A percentile compares a stretch with the other conserved stretches of the same genome.
Evolutionary conservation across 2,113 vertebrate species (phyloP).

Genomic region (Chaetura pelagica): DNA sequence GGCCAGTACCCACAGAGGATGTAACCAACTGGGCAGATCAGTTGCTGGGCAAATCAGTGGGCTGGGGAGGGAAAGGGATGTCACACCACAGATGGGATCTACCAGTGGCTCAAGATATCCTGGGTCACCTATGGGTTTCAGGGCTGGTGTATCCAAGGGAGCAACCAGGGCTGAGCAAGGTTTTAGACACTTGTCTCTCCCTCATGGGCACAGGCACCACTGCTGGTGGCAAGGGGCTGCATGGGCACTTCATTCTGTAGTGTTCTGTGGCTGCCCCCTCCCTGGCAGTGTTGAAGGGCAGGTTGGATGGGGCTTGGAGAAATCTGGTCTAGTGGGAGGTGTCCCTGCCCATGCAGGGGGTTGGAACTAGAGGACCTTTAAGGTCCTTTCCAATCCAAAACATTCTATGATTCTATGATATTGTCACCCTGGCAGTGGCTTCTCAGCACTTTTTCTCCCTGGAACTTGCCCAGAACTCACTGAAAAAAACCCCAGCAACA

Average conservation of each 20-base stretch:
- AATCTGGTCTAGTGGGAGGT: no score
- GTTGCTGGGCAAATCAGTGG: background rate
- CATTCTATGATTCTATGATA: no score
- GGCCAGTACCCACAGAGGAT: fast-evolving
- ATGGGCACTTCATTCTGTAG: background rate
- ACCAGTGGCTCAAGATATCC: background rate
- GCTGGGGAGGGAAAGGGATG: background rate
- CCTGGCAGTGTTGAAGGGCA: no score
- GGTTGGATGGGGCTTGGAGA: no score
- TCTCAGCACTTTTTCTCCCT: background rate
- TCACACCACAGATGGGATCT: background rate
- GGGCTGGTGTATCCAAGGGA: background rate
- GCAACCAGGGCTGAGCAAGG: background rate
- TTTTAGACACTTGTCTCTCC: background rate
- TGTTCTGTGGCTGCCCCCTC: no score
- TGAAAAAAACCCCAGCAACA: no score
- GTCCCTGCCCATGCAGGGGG: no score
- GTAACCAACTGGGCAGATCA: background rate
- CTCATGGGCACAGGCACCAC: fast-evolving
- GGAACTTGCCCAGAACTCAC: background rate
- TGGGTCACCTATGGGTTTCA: fast-evolving
- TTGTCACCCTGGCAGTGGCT: background rate
- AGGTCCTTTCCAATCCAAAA: no score
- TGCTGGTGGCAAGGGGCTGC: background rate
- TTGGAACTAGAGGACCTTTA: no score